Base-by-base conservation (phyloP, 2,113 vertebrate species). In the Lonchura striata region DNA sequence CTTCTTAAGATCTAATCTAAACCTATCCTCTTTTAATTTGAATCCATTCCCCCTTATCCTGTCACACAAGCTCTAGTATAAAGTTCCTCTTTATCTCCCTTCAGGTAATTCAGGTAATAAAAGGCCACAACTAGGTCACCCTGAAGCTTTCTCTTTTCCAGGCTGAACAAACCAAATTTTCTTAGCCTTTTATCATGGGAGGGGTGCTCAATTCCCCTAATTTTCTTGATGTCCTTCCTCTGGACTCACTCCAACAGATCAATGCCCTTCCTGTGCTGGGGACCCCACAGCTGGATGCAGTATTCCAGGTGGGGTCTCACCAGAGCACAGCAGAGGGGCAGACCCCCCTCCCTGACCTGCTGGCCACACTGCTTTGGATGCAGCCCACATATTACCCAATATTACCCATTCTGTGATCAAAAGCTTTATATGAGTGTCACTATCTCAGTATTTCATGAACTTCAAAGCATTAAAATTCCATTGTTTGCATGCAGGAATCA, bases 11-110 rank as follows among this genome's bases (percentile, higher is more conserved):
- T 23, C 42, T 72, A 27, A 56, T 44, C 31, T 13, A 44, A 81
- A 65, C 25, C 10, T 57, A 72, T 18, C 23, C 11, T 27, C 31
- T 20, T 65, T 27, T 5, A 50, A 27, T 52, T 50, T 50, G 5
- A 65, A 37, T 37, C 10, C 10, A 52, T 44, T 50, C 4, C 33
- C 19, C 15, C 44, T 33, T 24, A 37, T 8, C 19, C 52, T 44
- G 16, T 33, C 37, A 37, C 50, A 57, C 8, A 33, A 0, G 0
- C 22, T 33, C 59, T 20, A 20, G 33, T 37, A 50, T 23, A 25
- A 57, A 65, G 19, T 12, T 31, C 11, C 22, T 42, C 25, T 35
- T 63, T 1, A 0, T 64, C 42, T 80, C 42, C 18, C 42, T 72
- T 65, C 19, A 37, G 35, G 37, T 44, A 65, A 35, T 72, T 65